A percentile compares a stretch with the other conserved stretches of the same genome.
phyloP scores from a whole-genome alignment of 2,797 vertebrate genomes.

The Myotis daubentonii region DNA sequence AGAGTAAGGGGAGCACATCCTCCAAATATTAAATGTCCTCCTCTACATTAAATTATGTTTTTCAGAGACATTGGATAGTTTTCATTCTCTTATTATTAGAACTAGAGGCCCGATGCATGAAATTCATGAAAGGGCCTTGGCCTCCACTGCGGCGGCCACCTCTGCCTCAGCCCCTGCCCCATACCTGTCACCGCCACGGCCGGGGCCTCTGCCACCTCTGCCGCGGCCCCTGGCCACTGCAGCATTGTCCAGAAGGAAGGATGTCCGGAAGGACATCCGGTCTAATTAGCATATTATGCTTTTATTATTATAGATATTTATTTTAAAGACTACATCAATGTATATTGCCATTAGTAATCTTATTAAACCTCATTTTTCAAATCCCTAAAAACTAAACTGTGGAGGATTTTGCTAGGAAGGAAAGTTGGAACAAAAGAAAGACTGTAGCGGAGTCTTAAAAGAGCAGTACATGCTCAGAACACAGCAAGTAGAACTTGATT shows the following conservation, averaged over 20 bases:
- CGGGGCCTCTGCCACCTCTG: too few species aligned
- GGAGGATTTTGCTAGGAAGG: not conserved
- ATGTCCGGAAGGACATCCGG: fast-evolving
- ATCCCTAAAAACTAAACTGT: not conserved
- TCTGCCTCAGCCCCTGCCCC: too few species aligned
- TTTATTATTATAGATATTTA: not conserved
- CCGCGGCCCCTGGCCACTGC: too few species aligned
- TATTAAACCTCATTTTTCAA: not conserved
- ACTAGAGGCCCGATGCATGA: not conserved
- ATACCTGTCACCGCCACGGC: too few species aligned
- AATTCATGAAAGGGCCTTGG: too few species aligned
- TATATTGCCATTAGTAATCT: not conserved
- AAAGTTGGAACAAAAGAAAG: not conserved
- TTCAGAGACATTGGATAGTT: not conserved
- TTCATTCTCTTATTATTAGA: not conserved
- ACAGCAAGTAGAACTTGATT: not conserved
- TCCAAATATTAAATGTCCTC: not conserved
- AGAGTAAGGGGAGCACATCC: not conserved
- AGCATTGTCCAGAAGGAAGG: too few species aligned
- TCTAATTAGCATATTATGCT: too few species aligned
- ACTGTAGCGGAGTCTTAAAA: not conserved
- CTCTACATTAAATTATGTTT: not conserved
- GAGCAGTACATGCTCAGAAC: not conserved
- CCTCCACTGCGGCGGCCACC: too few species aligned
- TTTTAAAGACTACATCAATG: not conserved